Conservation (phyloP, 2,113 vertebrate genomes). For the Vulpes vulpes region DNA sequence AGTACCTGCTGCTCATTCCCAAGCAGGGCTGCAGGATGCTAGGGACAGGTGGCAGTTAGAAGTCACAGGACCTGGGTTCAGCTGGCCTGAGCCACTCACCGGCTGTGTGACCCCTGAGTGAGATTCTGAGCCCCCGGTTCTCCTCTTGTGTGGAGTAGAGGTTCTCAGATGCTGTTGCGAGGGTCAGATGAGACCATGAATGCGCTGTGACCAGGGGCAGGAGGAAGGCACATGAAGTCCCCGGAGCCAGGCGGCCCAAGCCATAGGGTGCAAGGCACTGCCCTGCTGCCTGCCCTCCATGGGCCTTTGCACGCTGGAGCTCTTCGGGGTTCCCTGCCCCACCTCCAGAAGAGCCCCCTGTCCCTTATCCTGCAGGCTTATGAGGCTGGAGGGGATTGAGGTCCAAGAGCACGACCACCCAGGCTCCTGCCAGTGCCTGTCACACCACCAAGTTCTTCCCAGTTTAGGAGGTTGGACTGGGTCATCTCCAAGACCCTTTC, state of each 20-base stretch:
- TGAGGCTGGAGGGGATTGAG: neutral
- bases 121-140: neutral
- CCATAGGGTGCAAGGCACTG: accelerated
- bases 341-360: too few relatives aligned
- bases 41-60: neutral
- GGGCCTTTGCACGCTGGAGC: accelerated
- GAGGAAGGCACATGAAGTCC: neutral
- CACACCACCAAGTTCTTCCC: neutral
- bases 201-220: neutral
- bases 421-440: neutral
- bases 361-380: neutral
- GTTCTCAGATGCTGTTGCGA: neutral
- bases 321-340: accelerated
- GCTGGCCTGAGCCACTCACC: too few relatives aligned
- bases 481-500: neutral
- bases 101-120: neutral
- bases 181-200: neutral
- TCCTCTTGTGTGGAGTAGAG: neutral
- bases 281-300: neutral
- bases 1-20: neutral
- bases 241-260: neutral
- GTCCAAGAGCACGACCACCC: neutral
- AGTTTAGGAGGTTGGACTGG: too few relatives aligned
- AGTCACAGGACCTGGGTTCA: neutral
- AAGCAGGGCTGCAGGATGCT: neutral